Evolutionary conservation across 2,797 vertebrate genomes (phyloP).

Genomic region (Zenarchopterus dispar): DNA sequence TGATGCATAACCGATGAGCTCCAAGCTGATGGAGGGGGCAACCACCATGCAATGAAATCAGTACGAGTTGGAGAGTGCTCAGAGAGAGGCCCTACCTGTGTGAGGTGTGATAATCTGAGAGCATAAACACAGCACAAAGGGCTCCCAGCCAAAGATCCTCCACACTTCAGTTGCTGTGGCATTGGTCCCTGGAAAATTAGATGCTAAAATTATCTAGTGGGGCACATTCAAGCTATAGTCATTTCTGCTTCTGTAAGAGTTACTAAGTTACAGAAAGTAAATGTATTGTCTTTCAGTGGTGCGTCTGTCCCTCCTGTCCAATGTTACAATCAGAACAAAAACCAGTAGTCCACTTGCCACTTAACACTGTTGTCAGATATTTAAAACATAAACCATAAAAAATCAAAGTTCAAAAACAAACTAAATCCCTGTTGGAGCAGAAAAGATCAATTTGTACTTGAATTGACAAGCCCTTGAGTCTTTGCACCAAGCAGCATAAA

Average conservation of each 20-base stretch:
- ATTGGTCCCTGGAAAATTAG: conserved; percentile 48
- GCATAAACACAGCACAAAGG: conserved; percentile 56
- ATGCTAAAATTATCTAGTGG: conserved; percentile 38
- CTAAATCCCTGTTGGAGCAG: no score
- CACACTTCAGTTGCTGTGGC: conserved; percentile 49
- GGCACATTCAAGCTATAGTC: conserved; percentile 35
- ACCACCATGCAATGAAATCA: conserved; percentile 75
- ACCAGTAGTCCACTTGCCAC: no score
- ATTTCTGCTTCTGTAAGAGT: conserved; percentile 39
- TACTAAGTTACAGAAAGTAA: conserved; percentile 56
- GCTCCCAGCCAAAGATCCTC: conserved; percentile 61
- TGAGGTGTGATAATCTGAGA: conserved; percentile 65
- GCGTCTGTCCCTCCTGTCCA: background rate
- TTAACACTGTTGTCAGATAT: no score
- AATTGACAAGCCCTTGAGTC: no score
- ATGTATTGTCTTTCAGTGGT: conserved; percentile 33
- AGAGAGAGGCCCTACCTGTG: conserved; percentile 62
- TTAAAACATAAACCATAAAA: no score
- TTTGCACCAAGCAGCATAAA: no score
- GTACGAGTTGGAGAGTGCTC: conserved; percentile 67
- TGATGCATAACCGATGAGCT: conserved; percentile 72
- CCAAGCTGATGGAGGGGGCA: conserved; percentile 64
- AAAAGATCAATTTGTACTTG: no score
- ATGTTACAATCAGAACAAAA: no score
- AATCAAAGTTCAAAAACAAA: no score